Conservation (phyloP, 2,797 vertebrate genomes). For the Anguilla marmorata region DNA sequence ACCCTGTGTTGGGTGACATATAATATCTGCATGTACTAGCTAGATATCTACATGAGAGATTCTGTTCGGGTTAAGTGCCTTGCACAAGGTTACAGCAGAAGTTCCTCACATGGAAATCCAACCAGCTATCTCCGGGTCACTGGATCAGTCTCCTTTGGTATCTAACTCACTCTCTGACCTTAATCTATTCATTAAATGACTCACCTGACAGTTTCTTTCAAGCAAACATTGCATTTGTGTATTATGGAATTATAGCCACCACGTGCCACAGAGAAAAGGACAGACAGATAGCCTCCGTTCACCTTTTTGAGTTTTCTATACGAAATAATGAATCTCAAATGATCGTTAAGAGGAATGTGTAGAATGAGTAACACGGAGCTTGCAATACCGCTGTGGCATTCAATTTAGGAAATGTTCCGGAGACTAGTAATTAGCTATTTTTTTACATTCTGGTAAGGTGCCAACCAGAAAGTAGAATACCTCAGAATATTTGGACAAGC, state of each 20-base stretch:
- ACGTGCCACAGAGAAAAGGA: background rate
- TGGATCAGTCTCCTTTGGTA: background rate
- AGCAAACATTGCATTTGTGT: background rate
- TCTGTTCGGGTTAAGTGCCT: background rate
- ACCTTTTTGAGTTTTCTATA: background rate
- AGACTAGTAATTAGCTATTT: background rate
- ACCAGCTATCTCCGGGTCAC: background rate
- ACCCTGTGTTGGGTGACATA: background rate
- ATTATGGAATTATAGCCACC: background rate
- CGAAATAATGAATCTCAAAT: background rate
- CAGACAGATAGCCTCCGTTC: background rate
- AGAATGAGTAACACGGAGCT: background rate
- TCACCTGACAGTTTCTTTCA: background rate
- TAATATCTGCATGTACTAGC: background rate
- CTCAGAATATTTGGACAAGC: background rate
- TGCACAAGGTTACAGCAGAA: background rate
- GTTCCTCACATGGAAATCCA: background rate
- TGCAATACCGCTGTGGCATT: background rate
- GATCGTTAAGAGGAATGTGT: background rate
- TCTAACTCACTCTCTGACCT: background rate
- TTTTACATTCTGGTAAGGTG: background rate
- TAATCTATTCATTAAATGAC: background rate
- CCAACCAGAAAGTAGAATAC: background rate
- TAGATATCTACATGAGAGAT: background rate
- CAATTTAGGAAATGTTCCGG: background rate